These are phyloP conservation scores for Melitaea athalia DNA, from an alignment of 2,888 invertebrate species.

Conservation along the genomic window DNA sequence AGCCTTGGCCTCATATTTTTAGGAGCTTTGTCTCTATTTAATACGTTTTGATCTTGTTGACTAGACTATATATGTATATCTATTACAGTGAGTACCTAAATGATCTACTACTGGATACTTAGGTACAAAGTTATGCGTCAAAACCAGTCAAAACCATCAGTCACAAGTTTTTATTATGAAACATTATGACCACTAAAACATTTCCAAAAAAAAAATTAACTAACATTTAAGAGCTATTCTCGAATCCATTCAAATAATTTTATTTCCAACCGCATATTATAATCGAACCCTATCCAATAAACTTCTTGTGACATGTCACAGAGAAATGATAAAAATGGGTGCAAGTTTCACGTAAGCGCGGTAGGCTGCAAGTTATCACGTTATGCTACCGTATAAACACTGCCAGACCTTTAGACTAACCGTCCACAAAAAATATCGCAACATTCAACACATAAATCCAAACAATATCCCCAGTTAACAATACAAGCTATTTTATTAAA, in stretches of 20 bases:
- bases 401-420: slow-evolving; percentile 21
- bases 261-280: slow-evolving; percentile 19
- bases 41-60: too few relatives aligned
- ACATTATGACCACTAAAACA: too few relatives aligned
- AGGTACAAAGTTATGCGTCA: too few relatives aligned
- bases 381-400: slow-evolving; percentile 56
- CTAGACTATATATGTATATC: too few relatives aligned
- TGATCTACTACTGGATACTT: too few relatives aligned
- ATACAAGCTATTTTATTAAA: background rate
- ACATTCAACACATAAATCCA: background rate
- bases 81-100: too few relatives aligned
- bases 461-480: background rate
- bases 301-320: slow-evolving; percentile 38
- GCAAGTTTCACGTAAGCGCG: slow-evolving; percentile 61
- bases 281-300: slow-evolving; percentile 39
- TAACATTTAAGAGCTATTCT: background rate
- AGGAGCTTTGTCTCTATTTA: too few relatives aligned
- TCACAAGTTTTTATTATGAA: too few relatives aligned
- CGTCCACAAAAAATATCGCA: slow-evolving; percentile 7
- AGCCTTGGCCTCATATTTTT: too few relatives aligned
- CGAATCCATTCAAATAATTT: background rate
- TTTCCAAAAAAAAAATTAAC: background rate
- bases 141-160: too few relatives aligned
- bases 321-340: slow-evolving; percentile 42
- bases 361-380: slow-evolving; percentile 63